Evolutionary conservation across 2,113 vertebrate species (phyloP).

Genomic region (Hemiscyllium ocellatum): DNA sequence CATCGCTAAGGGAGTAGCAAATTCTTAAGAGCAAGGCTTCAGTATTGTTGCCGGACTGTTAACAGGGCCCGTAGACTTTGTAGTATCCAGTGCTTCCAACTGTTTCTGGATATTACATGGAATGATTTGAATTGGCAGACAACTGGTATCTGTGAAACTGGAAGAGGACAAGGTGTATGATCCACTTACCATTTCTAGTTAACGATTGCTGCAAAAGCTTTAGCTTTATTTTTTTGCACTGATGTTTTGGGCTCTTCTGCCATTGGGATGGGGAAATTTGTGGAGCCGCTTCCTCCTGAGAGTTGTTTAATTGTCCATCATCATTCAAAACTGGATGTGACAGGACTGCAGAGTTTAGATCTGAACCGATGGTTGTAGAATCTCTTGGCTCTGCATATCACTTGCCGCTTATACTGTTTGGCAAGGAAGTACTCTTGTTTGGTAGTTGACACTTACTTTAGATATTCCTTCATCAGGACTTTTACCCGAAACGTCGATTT

Average conservation of each 20-base stretch:
- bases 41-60: too few relatives aligned
- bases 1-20: too few relatives aligned
- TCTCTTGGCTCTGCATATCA: background rate
- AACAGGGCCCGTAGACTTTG: too few relatives aligned
- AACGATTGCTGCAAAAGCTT: background rate
- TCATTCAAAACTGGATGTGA: background rate
- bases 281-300: background rate
- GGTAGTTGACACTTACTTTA: too few relatives aligned
- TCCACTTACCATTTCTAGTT: background rate
- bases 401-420: too few relatives aligned
- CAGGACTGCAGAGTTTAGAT: background rate
- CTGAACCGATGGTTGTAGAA: background rate
- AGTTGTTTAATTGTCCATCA: background rate
- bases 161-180: background rate
- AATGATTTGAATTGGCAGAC: background rate
- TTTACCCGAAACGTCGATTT: too few relatives aligned
- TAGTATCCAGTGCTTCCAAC: too few relatives aligned
- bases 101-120: background rate
- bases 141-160: background rate
- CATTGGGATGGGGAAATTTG: background rate
- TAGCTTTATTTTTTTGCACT: background rate
- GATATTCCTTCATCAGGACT: too few relatives aligned
- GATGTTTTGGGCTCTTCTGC: background rate
- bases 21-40: too few relatives aligned
- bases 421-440: too few relatives aligned